A percentile compares a stretch with the other conserved stretches of the same genome.
Evolutionary conservation across 2,797 vertebrate genomes (phyloP).

Genomic region (Columba guinea): DNA sequence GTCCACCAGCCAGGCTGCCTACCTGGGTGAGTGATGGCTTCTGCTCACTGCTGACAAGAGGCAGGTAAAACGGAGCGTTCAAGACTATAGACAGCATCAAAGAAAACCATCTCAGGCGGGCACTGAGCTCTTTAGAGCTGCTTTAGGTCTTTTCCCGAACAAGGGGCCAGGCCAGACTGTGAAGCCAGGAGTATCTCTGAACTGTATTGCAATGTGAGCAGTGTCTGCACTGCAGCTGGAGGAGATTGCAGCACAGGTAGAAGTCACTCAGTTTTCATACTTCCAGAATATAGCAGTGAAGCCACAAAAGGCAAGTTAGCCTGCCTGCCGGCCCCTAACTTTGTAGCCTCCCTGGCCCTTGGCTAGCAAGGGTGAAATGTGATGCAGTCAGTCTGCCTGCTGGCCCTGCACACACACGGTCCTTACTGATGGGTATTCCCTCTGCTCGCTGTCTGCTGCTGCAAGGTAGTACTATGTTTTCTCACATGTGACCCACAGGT

Average conservation of each 20-base stretch:
- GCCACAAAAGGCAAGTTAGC: background rate
- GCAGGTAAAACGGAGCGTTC: background rate
- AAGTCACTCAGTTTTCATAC: background rate
- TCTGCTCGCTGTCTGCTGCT: background rate
- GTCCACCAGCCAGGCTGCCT: slow-evolving; percentile 97
- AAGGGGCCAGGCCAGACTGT: background rate
- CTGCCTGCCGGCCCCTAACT: background rate
- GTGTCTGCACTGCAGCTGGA: background rate
- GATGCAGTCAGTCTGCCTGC: background rate
- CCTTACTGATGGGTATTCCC: background rate
- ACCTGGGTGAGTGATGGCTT: slow-evolving; percentile 84
- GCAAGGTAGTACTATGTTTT: background rate
- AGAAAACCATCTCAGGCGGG: background rate
- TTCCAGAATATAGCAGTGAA: background rate
- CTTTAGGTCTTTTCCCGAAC: background rate
- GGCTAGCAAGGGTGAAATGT: background rate
- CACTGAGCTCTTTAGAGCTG: background rate
- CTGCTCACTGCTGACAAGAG: background rate
- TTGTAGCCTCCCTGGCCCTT: background rate
- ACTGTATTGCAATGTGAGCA: rapidly evolving
- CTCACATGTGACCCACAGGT: background rate
- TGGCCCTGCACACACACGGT: rapidly evolving
- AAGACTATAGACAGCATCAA: background rate
- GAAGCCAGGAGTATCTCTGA: background rate
- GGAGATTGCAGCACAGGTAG: background rate